Percentiles rank a stretch among this genome's conserved stretches.
These are phyloP conservation scores for Scrobipalpa atriplicella DNA, from an alignment of 2,888 invertebrate species.

Conservation along the genomic window DNA sequence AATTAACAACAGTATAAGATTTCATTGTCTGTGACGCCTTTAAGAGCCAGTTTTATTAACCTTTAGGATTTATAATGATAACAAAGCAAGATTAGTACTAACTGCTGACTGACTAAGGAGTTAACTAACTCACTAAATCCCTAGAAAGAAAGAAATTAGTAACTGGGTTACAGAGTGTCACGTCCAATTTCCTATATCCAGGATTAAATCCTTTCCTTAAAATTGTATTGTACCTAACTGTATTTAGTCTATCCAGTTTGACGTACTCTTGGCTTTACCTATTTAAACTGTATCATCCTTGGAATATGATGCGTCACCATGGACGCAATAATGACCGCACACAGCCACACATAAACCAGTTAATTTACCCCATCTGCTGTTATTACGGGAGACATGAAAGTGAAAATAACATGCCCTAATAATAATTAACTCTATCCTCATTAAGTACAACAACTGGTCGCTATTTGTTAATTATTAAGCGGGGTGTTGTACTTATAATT, in stretches of 20 bases:
- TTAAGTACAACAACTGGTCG: constrained; percentile 42
- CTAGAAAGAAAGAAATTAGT: no score
- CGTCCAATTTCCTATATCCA: no score
- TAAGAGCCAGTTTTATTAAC: no score
- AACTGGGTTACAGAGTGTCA: no score
- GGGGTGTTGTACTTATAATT: neutral
- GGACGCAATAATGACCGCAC: constrained; percentile 27
- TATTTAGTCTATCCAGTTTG: neutral
- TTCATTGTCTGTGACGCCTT: neutral
- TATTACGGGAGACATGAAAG: constrained; percentile 1
- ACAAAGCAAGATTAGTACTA: no score
- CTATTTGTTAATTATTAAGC: neutral
- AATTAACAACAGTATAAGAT: neutral
- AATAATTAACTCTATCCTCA: constrained; percentile 62
- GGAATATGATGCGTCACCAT: constrained; percentile 21
- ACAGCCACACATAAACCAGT: neutral
- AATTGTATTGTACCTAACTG: no score
- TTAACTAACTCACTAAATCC: no score
- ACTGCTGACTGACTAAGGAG: no score
- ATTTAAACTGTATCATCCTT: constrained; percentile 11
- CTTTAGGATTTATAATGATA: no score
- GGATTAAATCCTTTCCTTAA: no score
- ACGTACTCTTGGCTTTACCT: neutral
- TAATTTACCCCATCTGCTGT: constrained; percentile 16
- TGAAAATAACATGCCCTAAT: constrained; percentile 30